A percentile compares a stretch with the other conserved stretches of the same genome.
Evolutionary conservation across 2,113 vertebrate genomes (phyloP).

Genomic region (Patagioenas fasciata): DNA sequence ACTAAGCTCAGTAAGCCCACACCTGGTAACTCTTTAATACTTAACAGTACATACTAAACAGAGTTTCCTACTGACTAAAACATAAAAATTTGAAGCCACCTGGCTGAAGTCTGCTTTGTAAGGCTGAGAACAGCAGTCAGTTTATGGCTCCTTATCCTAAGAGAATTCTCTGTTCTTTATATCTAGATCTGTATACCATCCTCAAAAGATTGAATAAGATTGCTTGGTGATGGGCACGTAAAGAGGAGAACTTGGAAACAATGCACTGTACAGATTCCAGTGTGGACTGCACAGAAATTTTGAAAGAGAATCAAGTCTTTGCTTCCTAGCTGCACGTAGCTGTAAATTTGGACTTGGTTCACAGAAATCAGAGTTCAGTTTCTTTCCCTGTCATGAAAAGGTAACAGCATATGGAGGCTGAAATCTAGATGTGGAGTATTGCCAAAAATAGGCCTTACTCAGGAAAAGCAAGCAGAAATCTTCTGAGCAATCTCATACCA

Average conservation of each 20-base stretch:
- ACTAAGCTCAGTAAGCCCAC: background rate
- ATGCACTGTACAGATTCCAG: background rate
- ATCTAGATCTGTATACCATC: background rate
- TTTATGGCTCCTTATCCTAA: constrained; percentile 16
- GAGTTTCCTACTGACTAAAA: constrained; percentile 16
- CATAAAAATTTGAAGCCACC: background rate
- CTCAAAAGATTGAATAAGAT: background rate
- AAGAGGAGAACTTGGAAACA: background rate
- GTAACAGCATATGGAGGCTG: background rate
- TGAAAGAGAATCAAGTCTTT: background rate
- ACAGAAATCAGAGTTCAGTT: background rate
- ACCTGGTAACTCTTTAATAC: constrained; percentile 34
- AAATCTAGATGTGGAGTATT: rapidly evolving
- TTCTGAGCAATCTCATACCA: background rate
- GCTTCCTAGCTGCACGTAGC: background rate
- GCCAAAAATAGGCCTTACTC: background rate
- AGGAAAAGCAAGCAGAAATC: background rate
- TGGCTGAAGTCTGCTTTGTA: background rate
- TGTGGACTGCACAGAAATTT: background rate
- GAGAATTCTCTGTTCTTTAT: background rate
- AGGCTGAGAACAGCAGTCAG: constrained; percentile 15
- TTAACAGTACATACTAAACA: background rate
- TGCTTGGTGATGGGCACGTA: background rate
- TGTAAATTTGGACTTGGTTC: background rate
- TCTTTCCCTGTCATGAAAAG: background rate